Percentiles rank a stretch among this genome's conserved stretches.
Conservation (phyloP, 2,888 invertebrate species). For the Sylvicola fuscatus region DNA sequence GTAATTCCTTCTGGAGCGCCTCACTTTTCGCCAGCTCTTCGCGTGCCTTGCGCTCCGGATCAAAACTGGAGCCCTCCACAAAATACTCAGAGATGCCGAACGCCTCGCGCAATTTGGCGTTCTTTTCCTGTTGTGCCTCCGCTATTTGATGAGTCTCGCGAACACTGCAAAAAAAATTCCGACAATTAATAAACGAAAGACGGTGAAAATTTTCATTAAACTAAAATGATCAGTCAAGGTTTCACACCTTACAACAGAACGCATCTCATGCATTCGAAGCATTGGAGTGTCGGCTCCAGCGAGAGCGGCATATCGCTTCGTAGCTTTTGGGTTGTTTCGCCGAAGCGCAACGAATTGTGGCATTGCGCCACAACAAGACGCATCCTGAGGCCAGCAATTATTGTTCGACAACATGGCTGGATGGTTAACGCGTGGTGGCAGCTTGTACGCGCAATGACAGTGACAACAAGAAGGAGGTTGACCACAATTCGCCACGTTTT, state of each 20-base stretch:
- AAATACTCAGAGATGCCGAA: slow-evolving; percentile 89
- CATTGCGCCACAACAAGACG: too few species aligned
- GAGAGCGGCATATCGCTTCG: too few species aligned
- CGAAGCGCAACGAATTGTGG: too few species aligned
- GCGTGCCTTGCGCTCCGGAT: slow-evolving; percentile 45
- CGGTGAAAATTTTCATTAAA: neutral
- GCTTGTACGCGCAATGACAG: slow-evolving; percentile 10
- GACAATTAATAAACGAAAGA: slow-evolving; percentile 1
- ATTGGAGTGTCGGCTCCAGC: too few species aligned
- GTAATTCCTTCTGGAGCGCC: slow-evolving; percentile 25
- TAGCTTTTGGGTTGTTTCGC: too few species aligned
- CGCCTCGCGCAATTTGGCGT: slow-evolving; percentile 77
- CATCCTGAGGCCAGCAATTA: too few species aligned
- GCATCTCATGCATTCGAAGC: slow-evolving; percentile 12
- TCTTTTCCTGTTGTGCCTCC: slow-evolving; percentile 89
- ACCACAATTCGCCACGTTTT: too few species aligned
- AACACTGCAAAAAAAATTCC: slow-evolving; percentile 36
- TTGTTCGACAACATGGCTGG: too few species aligned
- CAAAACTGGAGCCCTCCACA: slow-evolving; percentile 83
- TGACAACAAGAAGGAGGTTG: slow-evolving; percentile 6
- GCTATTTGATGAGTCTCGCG: slow-evolving; percentile 93
- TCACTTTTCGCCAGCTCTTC: slow-evolving; percentile 28
- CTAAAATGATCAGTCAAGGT: too few species aligned
- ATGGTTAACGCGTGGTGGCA: neutral
- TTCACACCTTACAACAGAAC: slow-evolving; percentile 20